Base-by-base conservation (phyloP, 2,797 vertebrate genomes). In the Parotocinclus haroldoi region DNA sequence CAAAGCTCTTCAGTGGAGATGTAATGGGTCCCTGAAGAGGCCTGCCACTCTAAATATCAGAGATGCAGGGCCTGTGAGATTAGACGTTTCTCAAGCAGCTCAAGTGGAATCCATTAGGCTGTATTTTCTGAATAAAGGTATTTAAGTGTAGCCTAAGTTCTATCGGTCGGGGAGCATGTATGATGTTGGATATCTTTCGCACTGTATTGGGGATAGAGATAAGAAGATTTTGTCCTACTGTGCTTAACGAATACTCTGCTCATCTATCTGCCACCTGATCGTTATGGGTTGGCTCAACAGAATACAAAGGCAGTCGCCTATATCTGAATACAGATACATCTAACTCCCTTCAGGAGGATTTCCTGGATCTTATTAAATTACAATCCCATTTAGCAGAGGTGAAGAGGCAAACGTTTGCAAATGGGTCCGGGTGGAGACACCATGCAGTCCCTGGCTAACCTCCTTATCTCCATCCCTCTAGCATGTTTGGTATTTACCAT, bases 301-400 rank as follows among this genome's bases (percentile, higher is more conserved):
- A 56, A 36, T 37, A 63, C 58, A 9, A 38, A 83, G 79, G 69
- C 71, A 81, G 72, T 79, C 56, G 60, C 73, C 65, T 74, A 79
- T 81, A 83, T 82, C 85, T 83, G 63, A 77, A 88, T 81, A 78
- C 69, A 62, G 77, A 83, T 82, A 80, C 79, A 80, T 87, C 88
- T 89, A 75, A 84, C 80, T 83, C 84, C 80, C 77, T 88, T 86
- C 74, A 75, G 81, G 72, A 80, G 83, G 85, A 89, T 91, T 90
- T 90, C 89, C 88, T 87, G 85, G 78, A 75, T 79, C 86, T 88
- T 90, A 91, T 91, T 88, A 90, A 90, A 91, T 85, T 84, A 83
- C 88, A 91, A 91, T 91, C 88, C 38, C 11, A 27, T 63, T 63
- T 44, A 37, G 7, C 11, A 50, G 39, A 37, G 45, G 39, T 44